These are phyloP conservation scores for Heterohyrax brucei DNA, from an alignment of 2,797 vertebrate genomes.

Conservation along the genomic window DNA sequence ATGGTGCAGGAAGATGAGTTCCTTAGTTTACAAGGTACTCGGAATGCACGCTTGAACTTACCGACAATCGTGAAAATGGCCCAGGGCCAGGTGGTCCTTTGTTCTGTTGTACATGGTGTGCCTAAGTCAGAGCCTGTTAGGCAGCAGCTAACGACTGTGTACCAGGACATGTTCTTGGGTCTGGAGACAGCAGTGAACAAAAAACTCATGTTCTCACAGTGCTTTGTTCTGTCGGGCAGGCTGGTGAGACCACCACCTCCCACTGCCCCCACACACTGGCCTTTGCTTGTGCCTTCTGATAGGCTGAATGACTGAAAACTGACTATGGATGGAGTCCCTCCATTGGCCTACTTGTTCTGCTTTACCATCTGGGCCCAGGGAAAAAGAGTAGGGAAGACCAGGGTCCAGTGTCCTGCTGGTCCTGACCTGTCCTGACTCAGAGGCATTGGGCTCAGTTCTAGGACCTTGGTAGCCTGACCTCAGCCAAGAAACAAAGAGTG, in stretches of 20 bases:
- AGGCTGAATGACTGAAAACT: rapidly evolving
- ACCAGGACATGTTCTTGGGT: not conserved
- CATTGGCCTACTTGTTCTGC: not conserved
- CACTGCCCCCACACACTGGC: not conserved
- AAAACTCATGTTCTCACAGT: not conserved
- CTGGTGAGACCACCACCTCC: not conserved
- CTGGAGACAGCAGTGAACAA: not conserved
- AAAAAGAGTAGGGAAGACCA: not conserved
- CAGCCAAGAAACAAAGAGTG: not conserved
- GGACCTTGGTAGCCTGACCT: not conserved
- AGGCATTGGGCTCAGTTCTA: not conserved
- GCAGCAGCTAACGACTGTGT: too few relatives aligned
- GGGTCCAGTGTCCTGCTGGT: not conserved
- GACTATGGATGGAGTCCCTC: rapidly evolving
- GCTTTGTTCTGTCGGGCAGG: not conserved
- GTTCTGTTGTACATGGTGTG: too few relatives aligned
- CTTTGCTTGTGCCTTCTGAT: not conserved
- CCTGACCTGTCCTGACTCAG: not conserved
- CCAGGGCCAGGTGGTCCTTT: too few relatives aligned
- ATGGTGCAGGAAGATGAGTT: not conserved
- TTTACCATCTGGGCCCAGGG: rapidly evolving
- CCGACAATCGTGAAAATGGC: not conserved
- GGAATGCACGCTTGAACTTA: too few relatives aligned
- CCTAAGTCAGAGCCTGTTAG: too few relatives aligned
- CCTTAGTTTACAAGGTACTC: not conserved